Conservation (phyloP, 1,140 invertebrate genomes). For the Bursaphelenchus mucronatus region DNA sequence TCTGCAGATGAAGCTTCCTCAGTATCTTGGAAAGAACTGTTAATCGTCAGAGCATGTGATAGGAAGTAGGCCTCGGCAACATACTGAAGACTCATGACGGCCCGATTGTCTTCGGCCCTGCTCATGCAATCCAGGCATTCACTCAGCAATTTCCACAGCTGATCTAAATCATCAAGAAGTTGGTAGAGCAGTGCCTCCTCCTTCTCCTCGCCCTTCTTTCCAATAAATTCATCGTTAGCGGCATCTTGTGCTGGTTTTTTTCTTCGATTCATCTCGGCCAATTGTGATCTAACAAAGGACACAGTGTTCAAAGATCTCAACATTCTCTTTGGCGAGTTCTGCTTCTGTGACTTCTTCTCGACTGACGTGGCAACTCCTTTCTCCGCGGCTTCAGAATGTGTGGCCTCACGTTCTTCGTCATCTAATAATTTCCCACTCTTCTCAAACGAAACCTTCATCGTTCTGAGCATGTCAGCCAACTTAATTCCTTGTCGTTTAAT, state of each 20-base stretch:
- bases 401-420: constrained; percentile 19
- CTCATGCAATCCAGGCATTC: constrained; percentile 17
- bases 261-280: constrained; percentile 31
- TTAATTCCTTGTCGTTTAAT: constrained; percentile 30
- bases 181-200: constrained; percentile 8
- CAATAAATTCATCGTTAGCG: too few species aligned
- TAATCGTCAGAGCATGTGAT: constrained; percentile 40
- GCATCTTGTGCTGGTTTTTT: constrained; percentile 9
- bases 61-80: constrained; percentile 71
- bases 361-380: constrained; percentile 19
- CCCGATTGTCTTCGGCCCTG: constrained; percentile 73
- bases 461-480: constrained; percentile 20
- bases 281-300: constrained; percentile 29
- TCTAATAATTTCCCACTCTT: background rate
- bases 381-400: background rate
- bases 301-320: constrained; percentile 44
- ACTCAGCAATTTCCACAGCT: background rate
- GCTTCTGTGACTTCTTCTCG: constrained; percentile 10
- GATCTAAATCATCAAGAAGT: constrained; percentile 16
- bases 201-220: background rate
- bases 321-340: constrained; percentile 29
- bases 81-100: constrained; percentile 82
- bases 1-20: constrained; percentile 14
- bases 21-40: constrained; percentile 62
- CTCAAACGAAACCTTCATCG: constrained; percentile 18